Percentiles rank a stretch among this genome's conserved stretches.
These are phyloP conservation scores for Rostratula benghalensis DNA, from an alignment of 2,113 vertebrate genomes.

Conservation along the genomic window DNA sequence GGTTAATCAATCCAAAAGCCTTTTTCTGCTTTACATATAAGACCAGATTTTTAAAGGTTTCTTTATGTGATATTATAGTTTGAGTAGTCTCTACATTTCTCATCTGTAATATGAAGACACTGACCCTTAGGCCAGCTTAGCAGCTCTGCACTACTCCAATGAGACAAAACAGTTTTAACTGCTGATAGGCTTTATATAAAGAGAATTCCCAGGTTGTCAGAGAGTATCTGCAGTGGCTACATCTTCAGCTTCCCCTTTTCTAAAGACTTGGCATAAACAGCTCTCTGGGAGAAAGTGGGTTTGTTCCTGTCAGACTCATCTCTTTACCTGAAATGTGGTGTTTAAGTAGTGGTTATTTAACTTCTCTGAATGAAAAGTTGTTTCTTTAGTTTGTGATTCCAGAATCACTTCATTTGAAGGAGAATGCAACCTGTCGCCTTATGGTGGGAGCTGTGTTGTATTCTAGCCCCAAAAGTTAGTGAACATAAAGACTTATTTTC, in stretches of 20 bases:
- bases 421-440: not conserved
- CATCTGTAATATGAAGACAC: not conserved
- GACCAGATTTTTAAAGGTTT: constrained; percentile 12
- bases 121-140: not conserved
- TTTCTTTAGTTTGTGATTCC: not conserved
- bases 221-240: not conserved
- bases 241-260: not conserved
- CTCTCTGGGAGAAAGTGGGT: not conserved
- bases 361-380: not conserved
- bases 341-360: not conserved
- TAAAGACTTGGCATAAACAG: not conserved
- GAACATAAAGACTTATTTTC: not conserved
- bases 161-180: not conserved
- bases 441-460: not conserved
- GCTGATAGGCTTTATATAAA: not conserved
- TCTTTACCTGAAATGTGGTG: not conserved
- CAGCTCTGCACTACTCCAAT: not conserved
- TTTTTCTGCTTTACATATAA: constrained; percentile 27
- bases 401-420: not conserved
- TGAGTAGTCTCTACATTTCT: constrained; percentile 4
- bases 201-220: not conserved
- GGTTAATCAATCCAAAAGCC: not conserved
- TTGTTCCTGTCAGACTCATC: not conserved
- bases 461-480: not conserved
- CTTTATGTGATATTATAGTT: not conserved